Evolutionary conservation across 92 coral and sea anemone species (phyloP).

Genomic region (Epizoanthus rinbou): DNA sequence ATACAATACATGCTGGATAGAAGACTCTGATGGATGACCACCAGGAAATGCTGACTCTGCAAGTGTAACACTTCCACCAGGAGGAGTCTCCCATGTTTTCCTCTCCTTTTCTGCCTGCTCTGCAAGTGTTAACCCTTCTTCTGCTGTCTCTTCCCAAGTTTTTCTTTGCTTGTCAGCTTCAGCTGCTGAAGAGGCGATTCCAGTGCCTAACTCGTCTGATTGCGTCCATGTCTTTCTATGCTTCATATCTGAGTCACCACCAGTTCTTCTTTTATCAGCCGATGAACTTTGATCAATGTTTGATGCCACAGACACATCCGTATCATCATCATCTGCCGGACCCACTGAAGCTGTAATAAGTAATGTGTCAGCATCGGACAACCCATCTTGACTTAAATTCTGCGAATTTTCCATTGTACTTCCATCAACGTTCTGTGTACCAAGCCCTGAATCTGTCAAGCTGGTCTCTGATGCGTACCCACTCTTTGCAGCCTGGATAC

Average conservation of each 20-base stretch:
- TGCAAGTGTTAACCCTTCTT: conserved; percentile 37
- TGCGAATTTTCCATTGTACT: background rate
- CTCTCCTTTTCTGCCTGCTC: conserved; percentile 54
- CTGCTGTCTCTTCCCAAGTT: conserved; percentile 57
- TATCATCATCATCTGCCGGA: conserved; percentile 39
- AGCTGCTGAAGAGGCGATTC: background rate
- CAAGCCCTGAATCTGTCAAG: conserved; percentile 52
- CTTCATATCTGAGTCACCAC: background rate
- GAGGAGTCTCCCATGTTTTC: conserved; percentile 71
- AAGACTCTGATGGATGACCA: conserved; percentile 82
- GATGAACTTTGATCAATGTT: background rate
- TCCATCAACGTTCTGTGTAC: conserved; percentile 16
- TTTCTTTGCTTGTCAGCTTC: conserved; percentile 46
- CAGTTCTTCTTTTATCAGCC: background rate
- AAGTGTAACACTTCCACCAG: conserved; percentile 51
- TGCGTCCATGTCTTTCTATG: background rate
- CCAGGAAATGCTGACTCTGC: conserved; percentile 67
- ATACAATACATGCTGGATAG: conserved; percentile 75
- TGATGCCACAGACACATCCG: conserved; percentile 49
- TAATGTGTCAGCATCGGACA: conserved; percentile 34
- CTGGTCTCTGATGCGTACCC: background rate
- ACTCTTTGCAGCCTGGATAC: conserved; percentile 41
- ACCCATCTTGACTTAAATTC: background rate
- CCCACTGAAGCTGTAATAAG: conserved; percentile 12
- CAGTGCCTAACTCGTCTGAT: background rate